Conservation (phyloP, 2,113 vertebrate species). For the Mastomys coucha region DNA sequence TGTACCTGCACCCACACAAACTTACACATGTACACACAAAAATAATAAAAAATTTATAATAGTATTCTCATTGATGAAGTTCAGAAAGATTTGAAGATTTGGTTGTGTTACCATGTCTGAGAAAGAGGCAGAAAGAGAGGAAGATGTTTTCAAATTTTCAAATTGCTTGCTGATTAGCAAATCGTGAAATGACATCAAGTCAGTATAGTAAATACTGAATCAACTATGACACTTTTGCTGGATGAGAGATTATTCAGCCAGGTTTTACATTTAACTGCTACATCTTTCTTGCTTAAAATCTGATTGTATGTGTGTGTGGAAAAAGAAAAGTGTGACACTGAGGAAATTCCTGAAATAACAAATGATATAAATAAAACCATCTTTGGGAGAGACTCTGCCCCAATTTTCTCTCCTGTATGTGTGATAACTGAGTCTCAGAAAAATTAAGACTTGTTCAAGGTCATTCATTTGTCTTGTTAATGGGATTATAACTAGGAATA, state of each 20-base stretch:
- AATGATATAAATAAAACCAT: constrained; percentile 13
- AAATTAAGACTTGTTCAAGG: constrained; percentile 35
- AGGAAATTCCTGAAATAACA: neutral
- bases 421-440: neutral
- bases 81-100: neutral
- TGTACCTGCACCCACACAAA: neutral
- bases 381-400: neutral
- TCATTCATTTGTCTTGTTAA: neutral
- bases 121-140: constrained; percentile 1
- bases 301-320: neutral
- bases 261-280: neutral
- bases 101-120: neutral
- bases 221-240: neutral
- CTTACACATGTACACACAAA: neutral
- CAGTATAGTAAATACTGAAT: neutral
- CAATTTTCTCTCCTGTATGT: neutral
- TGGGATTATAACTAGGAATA: constrained; percentile 23
- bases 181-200: neutral
- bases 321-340: constrained; percentile 15
- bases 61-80: neutral
- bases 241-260: neutral
- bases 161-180: neutral
- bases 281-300: constrained; percentile 27
- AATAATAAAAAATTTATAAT: neutral
- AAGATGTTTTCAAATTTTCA: neutral